Base-by-base conservation (phyloP, 2,797 vertebrate species). In the Jordanella pulchra region DNA sequence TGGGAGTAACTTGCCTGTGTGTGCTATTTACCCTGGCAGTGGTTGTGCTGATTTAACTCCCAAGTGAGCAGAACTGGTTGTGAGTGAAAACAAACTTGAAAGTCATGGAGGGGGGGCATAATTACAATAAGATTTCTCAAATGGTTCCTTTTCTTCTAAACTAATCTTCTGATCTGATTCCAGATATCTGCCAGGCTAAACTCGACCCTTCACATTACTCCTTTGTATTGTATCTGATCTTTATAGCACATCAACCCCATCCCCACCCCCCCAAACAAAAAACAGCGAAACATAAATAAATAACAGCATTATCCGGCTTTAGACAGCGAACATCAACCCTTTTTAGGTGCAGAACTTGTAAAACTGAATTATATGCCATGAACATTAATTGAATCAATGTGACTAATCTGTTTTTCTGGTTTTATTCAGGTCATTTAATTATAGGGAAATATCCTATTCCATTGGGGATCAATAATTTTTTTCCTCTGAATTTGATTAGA, bases 131-230 rank as follows among this genome's bases (percentile, higher is more conserved):
- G 79, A 83, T 78, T 82, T 84, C 67, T 84, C 39, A 60, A 82
- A 84, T 85, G 84, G 82, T 85, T 86, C 78, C 68, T 80, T 80
- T 80, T 81, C 80, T 77, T 84, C 81, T 77, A 72, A 69, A 81
- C 55, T 56, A 76, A n/a, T 23, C 15, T 32, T 58, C 28, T 21
- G 28, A 32, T 47, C 45, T n/a, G n/a, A n/a, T 39, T 39, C 18
- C 18, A 50, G 18, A 18, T 39, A 73, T 83, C 30, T 56, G 30
- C 53, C 75, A 47, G 48, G 39, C 21, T 42, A 35, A n/a, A 7
- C 61, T n/a, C 7, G 23, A 12, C 30, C 35, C 30, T 35, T 35
- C 1, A 35, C 5, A 60, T 7, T 3, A 9, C 18, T 60, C 35
- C 30, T 60, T 35, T 60, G 9, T 60, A 3, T 58, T 32, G 28